Evolutionary conservation across 2,888 invertebrate genomes (phyloP), one percentile per base, ranked within the genome.

Genomic region (Stenichneumon culpator): DNA sequence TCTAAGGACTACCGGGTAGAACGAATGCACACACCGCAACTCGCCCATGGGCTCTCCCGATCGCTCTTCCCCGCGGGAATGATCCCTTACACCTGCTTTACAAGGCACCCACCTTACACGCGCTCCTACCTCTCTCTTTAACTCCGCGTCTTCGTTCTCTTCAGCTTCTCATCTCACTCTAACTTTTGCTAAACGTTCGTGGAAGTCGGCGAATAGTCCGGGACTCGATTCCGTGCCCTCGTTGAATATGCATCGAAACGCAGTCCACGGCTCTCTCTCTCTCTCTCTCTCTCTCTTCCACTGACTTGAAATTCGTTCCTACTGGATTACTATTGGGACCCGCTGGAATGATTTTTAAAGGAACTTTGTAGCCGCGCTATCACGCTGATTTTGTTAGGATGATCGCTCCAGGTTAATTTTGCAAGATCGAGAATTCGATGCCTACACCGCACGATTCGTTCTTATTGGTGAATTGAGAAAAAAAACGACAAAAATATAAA

Each of bases 51-150:
- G 44, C 79, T 86, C 79, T 84, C 77, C 79, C 83, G 79, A 75
- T 78, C 83, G 68, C 72, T 82, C 65, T 60, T 74, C 32, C 63
- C 73, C 77, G 72, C 86, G 86, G 78, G 86, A 86, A 87, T 89
- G 90, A 88, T 87, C 85, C 87, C 83, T 92, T 90, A 91, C 91
- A 91, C 92, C 92, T 90, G 92, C 91, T 90, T 90, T 87, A 86
- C 87, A 85, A 88, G 79, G 75, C 84, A 84, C 78, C 82, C 83
- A 84, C 79, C 82, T 82, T 87, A 86, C 82, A 83, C 75, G 63
- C 77, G 63, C 86, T 67, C 73, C 25, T 67, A 36, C 67, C 60
- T 78, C 25, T 73, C 63, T 74, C 70, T 36, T 4, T 16, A 36
- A 5, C 25, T 63, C 22, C 22, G 25, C 74, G 19, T 75, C 47